phyloP scores from a whole-genome alignment of 2,797 vertebrate genomes.

The Sternotherus odoratus region DNA sequence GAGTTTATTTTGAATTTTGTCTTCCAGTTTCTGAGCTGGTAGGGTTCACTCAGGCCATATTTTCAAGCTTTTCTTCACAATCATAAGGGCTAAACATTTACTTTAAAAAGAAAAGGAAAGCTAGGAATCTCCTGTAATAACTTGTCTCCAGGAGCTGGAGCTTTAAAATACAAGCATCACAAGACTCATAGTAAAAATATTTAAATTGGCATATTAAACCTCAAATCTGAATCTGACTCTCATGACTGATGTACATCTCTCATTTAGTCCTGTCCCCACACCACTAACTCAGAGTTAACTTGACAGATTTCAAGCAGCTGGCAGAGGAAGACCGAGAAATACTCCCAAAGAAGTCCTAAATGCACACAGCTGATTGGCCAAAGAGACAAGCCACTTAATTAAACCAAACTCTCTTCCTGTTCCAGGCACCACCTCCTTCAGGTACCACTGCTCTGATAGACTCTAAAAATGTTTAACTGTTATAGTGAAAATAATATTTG shows the following conservation, averaged over 20 bases:
- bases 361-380: neutral
- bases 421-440: neutral
- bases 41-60: neutral
- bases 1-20: neutral
- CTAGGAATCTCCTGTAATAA: neutral
- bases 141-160: neutral
- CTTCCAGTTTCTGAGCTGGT: neutral
- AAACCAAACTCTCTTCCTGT: rapidly evolving
- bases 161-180: neutral
- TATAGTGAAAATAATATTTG: neutral
- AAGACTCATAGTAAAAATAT: neutral
- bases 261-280: neutral
- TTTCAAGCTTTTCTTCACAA: neutral
- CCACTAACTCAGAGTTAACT: neutral
- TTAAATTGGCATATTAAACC: rapidly evolving
- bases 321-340: neutral
- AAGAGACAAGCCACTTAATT: neutral
- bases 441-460: neutral
- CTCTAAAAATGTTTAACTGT: neutral
- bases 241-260: rapidly evolving
- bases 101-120: neutral
- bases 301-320: rapidly evolving
- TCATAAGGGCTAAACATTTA: neutral
- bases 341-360: neutral
- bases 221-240: neutral